A percentile compares a stretch with the other conserved stretches of the same genome.
These are phyloP conservation scores for Heliothis virescens DNA, from an alignment of 1,140 invertebrate species.

Conservation along the genomic window DNA sequence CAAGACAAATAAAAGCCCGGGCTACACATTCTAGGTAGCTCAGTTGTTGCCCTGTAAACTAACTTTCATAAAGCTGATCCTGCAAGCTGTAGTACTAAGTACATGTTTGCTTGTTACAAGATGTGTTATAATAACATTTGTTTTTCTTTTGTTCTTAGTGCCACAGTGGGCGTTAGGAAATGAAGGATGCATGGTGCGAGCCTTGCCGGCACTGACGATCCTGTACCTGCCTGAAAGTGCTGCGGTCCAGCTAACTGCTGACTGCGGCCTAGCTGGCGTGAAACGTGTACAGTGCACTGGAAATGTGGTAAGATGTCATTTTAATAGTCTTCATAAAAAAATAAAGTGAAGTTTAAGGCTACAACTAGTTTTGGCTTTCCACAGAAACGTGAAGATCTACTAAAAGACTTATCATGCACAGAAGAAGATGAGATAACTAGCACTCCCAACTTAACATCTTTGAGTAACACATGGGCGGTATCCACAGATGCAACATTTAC, in stretches of 20 bases:
- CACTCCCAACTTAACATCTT: slow-evolving; percentile 48
- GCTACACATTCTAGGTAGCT: slow-evolving; percentile 21
- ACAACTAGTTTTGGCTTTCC: slow-evolving; percentile 47
- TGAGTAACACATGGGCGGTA: slow-evolving; percentile 60
- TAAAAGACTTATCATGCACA: slow-evolving; percentile 78
- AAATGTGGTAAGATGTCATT: slow-evolving; percentile 87
- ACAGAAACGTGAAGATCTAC: slow-evolving; percentile 83
- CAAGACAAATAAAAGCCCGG: slow-evolving; percentile 36
- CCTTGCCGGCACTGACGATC: slow-evolving; percentile 89
- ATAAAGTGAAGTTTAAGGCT: neutral
- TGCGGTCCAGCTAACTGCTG: slow-evolving; percentile 94
- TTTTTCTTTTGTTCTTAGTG: slow-evolving; percentile 81
- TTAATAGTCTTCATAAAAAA: no score
- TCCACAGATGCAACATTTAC: slow-evolving; percentile 63
- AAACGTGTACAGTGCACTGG: slow-evolving; percentile 90
- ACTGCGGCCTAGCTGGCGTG: slow-evolving; percentile 95
- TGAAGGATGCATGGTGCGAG: slow-evolving; percentile 89
- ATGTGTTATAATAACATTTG: neutral
- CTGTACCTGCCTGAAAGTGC: slow-evolving; percentile 92
- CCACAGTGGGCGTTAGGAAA: slow-evolving; percentile 89
- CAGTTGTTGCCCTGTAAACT: slow-evolving; percentile 1
- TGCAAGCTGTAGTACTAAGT: slow-evolving; percentile 8
- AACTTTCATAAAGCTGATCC: slow-evolving; percentile 9
- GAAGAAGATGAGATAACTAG: slow-evolving; percentile 75
- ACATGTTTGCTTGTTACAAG: slow-evolving; percentile 11